Evolutionary conservation across 2,888 invertebrate genomes (phyloP).

Genomic region (Slavum lentiscoides): DNA sequence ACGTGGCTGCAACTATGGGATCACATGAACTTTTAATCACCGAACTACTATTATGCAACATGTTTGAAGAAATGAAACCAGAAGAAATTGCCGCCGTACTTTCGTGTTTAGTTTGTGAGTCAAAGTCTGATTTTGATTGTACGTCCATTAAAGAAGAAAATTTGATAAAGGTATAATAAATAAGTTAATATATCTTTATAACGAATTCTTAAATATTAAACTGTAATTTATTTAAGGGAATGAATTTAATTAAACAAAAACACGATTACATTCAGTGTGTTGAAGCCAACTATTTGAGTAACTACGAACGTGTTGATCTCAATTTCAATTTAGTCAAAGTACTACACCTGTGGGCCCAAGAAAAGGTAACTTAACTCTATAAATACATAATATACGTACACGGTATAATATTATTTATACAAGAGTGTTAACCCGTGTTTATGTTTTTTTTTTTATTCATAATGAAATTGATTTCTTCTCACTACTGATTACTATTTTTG

Average conservation of each 20-base stretch:
- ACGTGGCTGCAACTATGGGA: slow-evolving; percentile 85
- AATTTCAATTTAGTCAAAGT: slow-evolving; percentile 93
- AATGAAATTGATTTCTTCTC: neutral
- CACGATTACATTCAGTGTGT: slow-evolving; percentile 39
- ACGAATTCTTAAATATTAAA: neutral
- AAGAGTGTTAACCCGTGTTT: neutral
- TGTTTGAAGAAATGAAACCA: slow-evolving; percentile 73
- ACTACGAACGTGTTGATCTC: slow-evolving; percentile 66
- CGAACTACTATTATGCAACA: slow-evolving; percentile 70
- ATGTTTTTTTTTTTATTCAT: neutral
- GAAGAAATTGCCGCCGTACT: slow-evolving; percentile 93
- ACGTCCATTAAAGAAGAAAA: slow-evolving; percentile 66
- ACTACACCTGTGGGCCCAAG: slow-evolving; percentile 94
- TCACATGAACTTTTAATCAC: slow-evolving; percentile 86
- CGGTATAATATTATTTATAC: neutral
- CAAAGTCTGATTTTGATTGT: slow-evolving; percentile 66
- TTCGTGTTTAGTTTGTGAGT: slow-evolving; percentile 91
- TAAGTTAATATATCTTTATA: neutral
- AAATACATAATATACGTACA: neutral
- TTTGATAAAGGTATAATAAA: slow-evolving; percentile 63
- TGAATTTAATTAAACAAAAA: slow-evolving; percentile 56
- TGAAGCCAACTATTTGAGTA: slow-evolving; percentile 39
- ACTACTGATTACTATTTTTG: neutral
- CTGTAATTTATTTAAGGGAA: slow-evolving; percentile 54
- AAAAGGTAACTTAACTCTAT: slow-evolving; percentile 67